Conservation (phyloP, 2,113 vertebrate genomes). For the Crotalus tigris region DNA sequence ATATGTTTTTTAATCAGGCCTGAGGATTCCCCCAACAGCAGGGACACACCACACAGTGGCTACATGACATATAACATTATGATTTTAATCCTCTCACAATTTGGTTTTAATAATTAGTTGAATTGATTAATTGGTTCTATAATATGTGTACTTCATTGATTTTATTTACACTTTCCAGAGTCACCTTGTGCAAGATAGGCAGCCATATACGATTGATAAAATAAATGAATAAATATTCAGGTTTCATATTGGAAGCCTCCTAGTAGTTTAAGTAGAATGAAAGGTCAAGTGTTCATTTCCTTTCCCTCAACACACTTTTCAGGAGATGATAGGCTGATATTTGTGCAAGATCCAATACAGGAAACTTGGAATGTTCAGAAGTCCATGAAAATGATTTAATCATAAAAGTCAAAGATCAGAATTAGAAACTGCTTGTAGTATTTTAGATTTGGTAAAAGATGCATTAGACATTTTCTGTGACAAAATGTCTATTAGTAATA, state of each 20-base stretch:
- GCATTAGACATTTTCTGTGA: not conserved
- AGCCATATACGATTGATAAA: not conserved
- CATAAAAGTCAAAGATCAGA: not conserved
- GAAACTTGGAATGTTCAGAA: not conserved
- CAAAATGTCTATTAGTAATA: not conserved
- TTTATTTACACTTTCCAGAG: not conserved
- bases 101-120: not conserved
- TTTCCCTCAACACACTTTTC: not conserved
- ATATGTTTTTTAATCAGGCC: not conserved
- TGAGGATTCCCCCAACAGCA: not conserved
- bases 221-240: not conserved
- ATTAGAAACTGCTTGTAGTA: not conserved
- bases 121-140: not conserved
- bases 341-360: not conserved
- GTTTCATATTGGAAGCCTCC: not conserved
- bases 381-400: not conserved
- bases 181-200: not conserved
- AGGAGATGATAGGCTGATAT: not conserved
- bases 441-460: not conserved
- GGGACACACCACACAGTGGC: not conserved
- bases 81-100: not conserved
- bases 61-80: not conserved
- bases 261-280: not conserved
- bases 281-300: not conserved
- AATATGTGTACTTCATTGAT: not conserved